Conservation (phyloP, 2,113 vertebrate species). For the Calonectris borealis region DNA sequence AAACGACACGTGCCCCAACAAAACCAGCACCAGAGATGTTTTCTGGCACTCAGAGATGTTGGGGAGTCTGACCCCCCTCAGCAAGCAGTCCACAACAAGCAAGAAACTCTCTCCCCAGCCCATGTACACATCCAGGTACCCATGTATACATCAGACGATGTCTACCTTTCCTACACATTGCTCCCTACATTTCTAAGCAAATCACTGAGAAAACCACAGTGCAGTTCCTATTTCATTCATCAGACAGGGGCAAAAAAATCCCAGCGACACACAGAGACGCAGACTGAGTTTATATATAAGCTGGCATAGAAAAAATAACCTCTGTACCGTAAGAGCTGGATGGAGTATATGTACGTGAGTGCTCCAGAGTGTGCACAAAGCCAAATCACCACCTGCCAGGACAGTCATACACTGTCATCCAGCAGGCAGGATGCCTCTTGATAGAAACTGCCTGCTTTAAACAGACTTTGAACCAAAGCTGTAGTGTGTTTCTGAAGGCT, state of each 20-base stretch:
- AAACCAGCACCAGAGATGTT: not conserved
- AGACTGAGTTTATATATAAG: not conserved
- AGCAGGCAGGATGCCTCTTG: not conserved
- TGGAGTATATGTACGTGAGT: not conserved
- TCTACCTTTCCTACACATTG: not conserved
- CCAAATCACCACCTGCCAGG: not conserved
- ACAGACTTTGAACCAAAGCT: not conserved
- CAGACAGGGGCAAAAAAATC: not conserved
- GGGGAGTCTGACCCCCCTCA: not conserved
- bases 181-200: not conserved
- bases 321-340: not conserved
- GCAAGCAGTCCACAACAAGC: not conserved
- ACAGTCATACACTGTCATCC: not conserved
- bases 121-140: not conserved
- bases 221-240: not conserved
- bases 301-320: not conserved
- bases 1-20: not conserved
- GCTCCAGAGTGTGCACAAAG: not conserved
- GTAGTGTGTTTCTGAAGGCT: not conserved
- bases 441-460: not conserved
- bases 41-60: not conserved
- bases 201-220: not conserved
- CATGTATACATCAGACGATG: not conserved
- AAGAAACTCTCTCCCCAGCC: not conserved
- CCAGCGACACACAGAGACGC: not conserved